Conservation (phyloP, 2,113 vertebrate genomes). For the Hemibagrus wyckioides region DNA sequence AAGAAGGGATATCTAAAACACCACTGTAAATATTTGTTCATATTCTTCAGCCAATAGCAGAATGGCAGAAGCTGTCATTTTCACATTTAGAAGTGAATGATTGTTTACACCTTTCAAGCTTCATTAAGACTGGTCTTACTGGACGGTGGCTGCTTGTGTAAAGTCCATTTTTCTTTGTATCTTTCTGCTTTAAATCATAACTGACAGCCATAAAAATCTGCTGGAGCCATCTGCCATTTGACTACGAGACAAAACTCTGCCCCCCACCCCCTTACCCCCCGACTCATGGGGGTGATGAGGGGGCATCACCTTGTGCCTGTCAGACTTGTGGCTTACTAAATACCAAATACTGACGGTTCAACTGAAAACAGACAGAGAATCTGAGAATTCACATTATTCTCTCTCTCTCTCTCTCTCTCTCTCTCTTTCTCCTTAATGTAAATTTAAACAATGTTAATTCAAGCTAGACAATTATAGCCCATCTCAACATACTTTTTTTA, state of each 20-base stretch:
- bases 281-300: not conserved
- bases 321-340: not conserved
- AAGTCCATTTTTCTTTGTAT: not conserved
- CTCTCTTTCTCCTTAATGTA: not conserved
- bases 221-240: slow-evolving; percentile 50
- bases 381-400: not conserved
- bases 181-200: slow-evolving; percentile 50
- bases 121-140: slow-evolving; percentile 44
- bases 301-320: slow-evolving; percentile 27
- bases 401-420: not conserved
- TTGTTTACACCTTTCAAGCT: slow-evolving; percentile 31
- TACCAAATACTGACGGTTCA: not conserved
- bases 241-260: slow-evolving; percentile 42
- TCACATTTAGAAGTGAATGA: slow-evolving; percentile 25
- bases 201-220: slow-evolving; percentile 55
- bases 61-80: not conserved
- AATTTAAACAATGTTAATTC: not conserved
- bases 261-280: too few species aligned
- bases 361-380: not conserved
- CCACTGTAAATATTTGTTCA: not conserved
- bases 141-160: slow-evolving; percentile 23
- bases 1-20: not conserved
- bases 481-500: not conserved
- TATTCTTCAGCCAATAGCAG: not conserved
- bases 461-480: not conserved